phyloP scores from a whole-genome alignment of 2,888 invertebrate species.

The Sarcophaga caerulescens region DNA sequence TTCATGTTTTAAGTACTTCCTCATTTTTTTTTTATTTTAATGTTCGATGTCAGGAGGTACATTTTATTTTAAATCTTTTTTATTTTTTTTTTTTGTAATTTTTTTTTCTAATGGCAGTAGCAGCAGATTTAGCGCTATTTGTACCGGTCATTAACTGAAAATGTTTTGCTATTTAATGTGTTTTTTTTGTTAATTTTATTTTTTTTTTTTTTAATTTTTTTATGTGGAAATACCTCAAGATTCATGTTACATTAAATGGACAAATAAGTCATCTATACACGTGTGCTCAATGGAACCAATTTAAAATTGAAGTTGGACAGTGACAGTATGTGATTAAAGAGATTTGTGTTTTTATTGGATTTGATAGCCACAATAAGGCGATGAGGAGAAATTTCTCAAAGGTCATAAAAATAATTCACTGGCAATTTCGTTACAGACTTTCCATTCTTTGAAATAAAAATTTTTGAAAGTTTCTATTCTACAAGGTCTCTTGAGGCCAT shows the following conservation, averaged over 20 bases:
- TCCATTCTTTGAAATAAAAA: too few species aligned
- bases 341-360: too few species aligned
- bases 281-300: slow-evolving; percentile 34
- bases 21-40: slow-evolving; percentile 21
- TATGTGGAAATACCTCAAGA: slow-evolving; percentile 35
- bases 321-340: not conserved
- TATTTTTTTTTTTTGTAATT: slow-evolving; percentile 7
- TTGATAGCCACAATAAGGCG: too few species aligned
- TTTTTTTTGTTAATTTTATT: not conserved
- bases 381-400: too few species aligned
- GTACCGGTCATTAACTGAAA: slow-evolving; percentile 60
- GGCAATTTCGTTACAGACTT: too few species aligned
- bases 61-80: slow-evolving; percentile 40
- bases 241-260: slow-evolving; percentile 55
- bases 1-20: slow-evolving; percentile 46
- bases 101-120: slow-evolving; percentile 11
- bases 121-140: slow-evolving; percentile 40
- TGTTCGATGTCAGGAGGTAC: slow-evolving; percentile 18
- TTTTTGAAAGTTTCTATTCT: too few species aligned
- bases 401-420: too few species aligned
- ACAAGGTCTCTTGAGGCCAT: too few species aligned
- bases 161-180: slow-evolving; percentile 13
- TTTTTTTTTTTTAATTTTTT: not conserved
- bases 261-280: slow-evolving; percentile 19
- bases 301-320: not conserved